phyloP scores from a whole-genome alignment of 64 coral and sea anemone genomes.

The Pocillopora verrucosa region DNA sequence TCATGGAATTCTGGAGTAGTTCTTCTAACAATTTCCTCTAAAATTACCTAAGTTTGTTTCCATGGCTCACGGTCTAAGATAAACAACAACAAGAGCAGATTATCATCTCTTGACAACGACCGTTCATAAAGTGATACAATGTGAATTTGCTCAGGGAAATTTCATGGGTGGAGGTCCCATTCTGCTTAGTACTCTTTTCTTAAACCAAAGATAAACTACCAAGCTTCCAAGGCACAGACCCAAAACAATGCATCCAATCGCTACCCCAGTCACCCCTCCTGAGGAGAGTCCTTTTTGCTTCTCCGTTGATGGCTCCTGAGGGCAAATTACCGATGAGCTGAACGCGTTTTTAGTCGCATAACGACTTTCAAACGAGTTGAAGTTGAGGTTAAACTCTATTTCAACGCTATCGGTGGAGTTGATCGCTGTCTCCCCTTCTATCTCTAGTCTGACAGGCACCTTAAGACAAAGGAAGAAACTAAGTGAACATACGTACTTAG shows the following conservation, averaged over 20 bases:
- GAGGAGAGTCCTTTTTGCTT: conserved; percentile 7
- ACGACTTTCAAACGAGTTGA: conserved; percentile 38
- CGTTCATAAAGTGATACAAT: not conserved
- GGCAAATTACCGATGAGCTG: not conserved
- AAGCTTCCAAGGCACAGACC: not conserved
- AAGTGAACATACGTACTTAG: not conserved
- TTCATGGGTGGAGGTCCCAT: conserved; percentile 19
- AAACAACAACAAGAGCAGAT: too few relatives aligned
- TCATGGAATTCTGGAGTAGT: too few relatives aligned
- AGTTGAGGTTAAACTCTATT: not conserved
- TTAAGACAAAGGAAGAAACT: not conserved
- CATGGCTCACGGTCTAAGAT: too few relatives aligned
- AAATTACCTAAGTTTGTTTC: too few relatives aligned
- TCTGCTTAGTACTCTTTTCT: not conserved
- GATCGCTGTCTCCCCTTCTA: conserved; percentile 2
- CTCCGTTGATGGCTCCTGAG: not conserved
- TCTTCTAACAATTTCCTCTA: too few relatives aligned
- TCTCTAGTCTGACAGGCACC: conserved; percentile 20
- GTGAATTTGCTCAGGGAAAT: not conserved
- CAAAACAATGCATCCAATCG: not conserved
- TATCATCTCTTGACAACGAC: too few relatives aligned
- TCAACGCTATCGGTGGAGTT: conserved; percentile 2
- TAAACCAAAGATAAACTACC: conserved; percentile 6
- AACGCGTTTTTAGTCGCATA: not conserved
- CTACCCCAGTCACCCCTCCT: conserved; percentile 6